Evolutionary conservation across 2,113 vertebrate species (phyloP).

Genomic region (Noctilio leporinus): DNA sequence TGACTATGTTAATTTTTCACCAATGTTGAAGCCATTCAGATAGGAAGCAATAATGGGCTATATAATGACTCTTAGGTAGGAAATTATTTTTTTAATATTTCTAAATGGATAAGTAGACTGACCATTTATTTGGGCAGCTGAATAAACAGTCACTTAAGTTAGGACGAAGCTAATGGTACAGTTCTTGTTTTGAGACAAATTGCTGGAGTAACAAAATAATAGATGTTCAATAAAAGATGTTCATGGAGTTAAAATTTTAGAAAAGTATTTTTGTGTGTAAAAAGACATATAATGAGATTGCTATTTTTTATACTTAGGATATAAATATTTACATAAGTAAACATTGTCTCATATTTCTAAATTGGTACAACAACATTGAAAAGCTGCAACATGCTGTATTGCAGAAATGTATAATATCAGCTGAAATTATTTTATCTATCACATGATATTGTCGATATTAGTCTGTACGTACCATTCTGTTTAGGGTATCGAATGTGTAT

Average conservation of each 20-base stretch:
- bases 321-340: background rate
- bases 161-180: background rate
- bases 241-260: background rate
- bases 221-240: background rate
- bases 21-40: background rate
- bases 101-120: background rate
- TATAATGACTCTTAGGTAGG: background rate
- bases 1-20: conserved; percentile 8
- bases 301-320: background rate
- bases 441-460: background rate
- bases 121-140: background rate
- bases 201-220: background rate
- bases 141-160: background rate
- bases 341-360: background rate
- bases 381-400: background rate
- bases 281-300: background rate
- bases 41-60: background rate
- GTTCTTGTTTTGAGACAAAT: background rate
- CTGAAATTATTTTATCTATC: background rate
- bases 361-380: background rate
- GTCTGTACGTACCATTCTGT: background rate
- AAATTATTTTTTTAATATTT: background rate
- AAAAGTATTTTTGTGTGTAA: background rate
- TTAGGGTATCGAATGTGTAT: background rate
- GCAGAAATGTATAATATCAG: background rate